Conservation (phyloP, 2,797 vertebrate species). For the Lerista edwardsae region DNA sequence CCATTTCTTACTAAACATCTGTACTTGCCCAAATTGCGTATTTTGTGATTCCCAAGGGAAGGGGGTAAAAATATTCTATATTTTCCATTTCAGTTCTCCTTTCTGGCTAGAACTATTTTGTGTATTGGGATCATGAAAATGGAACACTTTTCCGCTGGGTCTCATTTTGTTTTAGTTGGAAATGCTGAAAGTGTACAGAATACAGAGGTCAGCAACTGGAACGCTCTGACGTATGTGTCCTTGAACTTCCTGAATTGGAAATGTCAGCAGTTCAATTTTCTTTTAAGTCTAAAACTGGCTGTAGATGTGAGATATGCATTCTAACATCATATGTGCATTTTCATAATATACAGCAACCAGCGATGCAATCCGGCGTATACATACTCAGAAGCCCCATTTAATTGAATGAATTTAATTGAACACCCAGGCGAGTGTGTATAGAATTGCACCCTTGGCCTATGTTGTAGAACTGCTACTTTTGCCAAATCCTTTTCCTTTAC, state of each 20-base stretch:
- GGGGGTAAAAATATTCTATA: not conserved
- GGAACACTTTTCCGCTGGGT: slow-evolving; percentile 60
- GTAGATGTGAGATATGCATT: not conserved
- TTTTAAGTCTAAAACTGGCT: slow-evolving; percentile 41
- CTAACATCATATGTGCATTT: slow-evolving; percentile 54
- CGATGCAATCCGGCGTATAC: slow-evolving; percentile 48
- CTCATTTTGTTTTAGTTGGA: slow-evolving; percentile 62
- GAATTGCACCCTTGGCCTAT: not conserved
- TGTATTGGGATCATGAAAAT: slow-evolving; percentile 48
- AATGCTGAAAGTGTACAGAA: slow-evolving; percentile 51
- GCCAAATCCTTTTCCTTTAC: slow-evolving; percentile 11
- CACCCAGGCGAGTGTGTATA: slow-evolving; percentile 27
- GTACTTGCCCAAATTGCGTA: slow-evolving; percentile 20
- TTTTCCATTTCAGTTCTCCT: slow-evolving; percentile 53
- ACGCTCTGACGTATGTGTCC: slow-evolving; percentile 52
- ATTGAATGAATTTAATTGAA: no score
- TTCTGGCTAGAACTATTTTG: slow-evolving; percentile 44
- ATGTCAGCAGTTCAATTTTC: slow-evolving; percentile 63
- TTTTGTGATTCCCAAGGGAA: slow-evolving; percentile 41
- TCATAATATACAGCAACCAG: slow-evolving; percentile 52
- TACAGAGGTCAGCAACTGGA: slow-evolving; percentile 62
- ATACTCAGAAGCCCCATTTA: no score
- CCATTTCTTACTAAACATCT: slow-evolving; percentile 48
- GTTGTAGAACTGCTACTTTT: slow-evolving; percentile 34
- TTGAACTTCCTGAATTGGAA: slow-evolving; percentile 55